These are phyloP conservation scores for Pardosa pseudoannulata DNA, from an alignment of 2,888 invertebrate genomes.

Conservation along the genomic window DNA sequence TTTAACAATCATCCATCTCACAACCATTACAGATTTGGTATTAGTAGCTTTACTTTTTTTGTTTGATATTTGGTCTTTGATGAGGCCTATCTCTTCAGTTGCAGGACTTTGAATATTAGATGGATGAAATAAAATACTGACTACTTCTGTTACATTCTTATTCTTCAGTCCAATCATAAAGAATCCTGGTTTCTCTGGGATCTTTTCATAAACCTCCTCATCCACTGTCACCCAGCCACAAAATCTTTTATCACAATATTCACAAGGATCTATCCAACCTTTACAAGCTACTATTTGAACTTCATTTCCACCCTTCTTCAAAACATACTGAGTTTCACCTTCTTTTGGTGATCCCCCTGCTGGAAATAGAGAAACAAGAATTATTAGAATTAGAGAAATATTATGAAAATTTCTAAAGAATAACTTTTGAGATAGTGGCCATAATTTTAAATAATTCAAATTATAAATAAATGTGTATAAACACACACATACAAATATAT, in stretches of 20 bases:
- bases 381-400: too few relatives aligned
- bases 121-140: constrained; percentile 18
- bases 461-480: too few relatives aligned
- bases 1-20: constrained; percentile 50
- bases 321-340: background rate
- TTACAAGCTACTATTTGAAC: constrained; percentile 32
- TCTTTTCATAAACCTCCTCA: constrained; percentile 43
- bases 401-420: too few relatives aligned
- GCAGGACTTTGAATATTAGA: constrained; percentile 32
- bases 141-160: constrained; percentile 35
- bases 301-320: constrained; percentile 12
- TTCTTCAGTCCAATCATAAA: constrained; percentile 35
- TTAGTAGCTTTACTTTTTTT: constrained; percentile 54
- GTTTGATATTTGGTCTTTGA: constrained; percentile 27
- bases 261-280: constrained; percentile 46
- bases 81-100: background rate
- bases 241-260: constrained; percentile 57
- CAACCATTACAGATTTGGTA: constrained; percentile 33
- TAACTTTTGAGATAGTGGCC: too few relatives aligned
- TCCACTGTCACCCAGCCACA: constrained; percentile 26
- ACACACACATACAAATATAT: too few relatives aligned
- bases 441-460: too few relatives aligned
- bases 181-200: constrained; percentile 47
- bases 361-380: background rate
- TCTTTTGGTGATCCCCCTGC: background rate